A percentile compares a stretch with the other conserved stretches of the same genome.
These are phyloP conservation scores for human (Homo sapiens) DNA, from an alignment of 2,113 vertebrate species.

Conservation along the genomic window GRCh38 chr1:245542501-245543000, in stretches of 20 bases:
- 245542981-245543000: neutral
- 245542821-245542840: neutral
- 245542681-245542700: neutral
- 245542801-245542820: neutral
- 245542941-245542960: neutral
- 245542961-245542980: neutral
- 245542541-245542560: neutral
- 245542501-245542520: neutral
- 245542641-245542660: neutral
- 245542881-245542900: neutral
- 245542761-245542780: neutral
- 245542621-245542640: neutral
- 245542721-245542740: neutral
- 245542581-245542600: neutral
- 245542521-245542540: neutral
- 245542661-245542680: fast-evolving
- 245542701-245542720: neutral
- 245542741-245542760: neutral
- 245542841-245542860: neutral
- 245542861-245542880: neutral
- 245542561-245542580: fast-evolving
- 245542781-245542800: neutral
- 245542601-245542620: neutral
- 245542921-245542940: neutral
- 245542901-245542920: neutral